These are phyloP conservation scores for Helicoverpa zea DNA, from an alignment of 1,140 invertebrate species.

Conservation along the genomic window DNA sequence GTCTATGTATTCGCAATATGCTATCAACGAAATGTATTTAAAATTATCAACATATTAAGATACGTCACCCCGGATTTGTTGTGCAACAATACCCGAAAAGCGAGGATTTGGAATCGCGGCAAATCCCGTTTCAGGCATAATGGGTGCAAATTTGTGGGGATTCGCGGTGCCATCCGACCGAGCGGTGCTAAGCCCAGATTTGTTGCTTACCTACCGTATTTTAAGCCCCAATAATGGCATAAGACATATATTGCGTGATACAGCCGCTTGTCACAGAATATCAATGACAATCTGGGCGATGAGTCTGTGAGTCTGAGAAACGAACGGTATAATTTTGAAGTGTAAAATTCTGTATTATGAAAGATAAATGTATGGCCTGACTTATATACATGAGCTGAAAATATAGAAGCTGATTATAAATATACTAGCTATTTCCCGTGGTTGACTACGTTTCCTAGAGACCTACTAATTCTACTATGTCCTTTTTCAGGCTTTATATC, in stretches of 20 bases:
- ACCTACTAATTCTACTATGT: too few species aligned
- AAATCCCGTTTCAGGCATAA: constrained; percentile 50
- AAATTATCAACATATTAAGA: constrained; percentile 47
- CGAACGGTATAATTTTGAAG: neutral
- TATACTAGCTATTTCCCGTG: too few species aligned
- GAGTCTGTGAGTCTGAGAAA: neutral
- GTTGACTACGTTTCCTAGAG: too few species aligned
- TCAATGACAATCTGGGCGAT: neutral
- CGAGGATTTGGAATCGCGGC: constrained; percentile 45
- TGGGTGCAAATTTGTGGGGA: constrained; percentile 51
- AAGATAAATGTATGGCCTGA: too few species aligned
- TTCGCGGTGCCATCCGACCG: constrained; percentile 20
- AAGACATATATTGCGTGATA: constrained; percentile 22
- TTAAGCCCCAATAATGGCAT: constrained; percentile 47
- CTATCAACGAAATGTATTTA: constrained; percentile 4
- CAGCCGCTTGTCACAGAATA: neutral
- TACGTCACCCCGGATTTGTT: constrained; percentile 39
- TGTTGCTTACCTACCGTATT: constrained; percentile 45
- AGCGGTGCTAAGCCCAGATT: constrained; percentile 45
- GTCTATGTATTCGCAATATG: neutral
- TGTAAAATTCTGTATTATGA: neutral
- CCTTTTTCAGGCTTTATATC: too few species aligned
- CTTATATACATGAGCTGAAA: too few species aligned
- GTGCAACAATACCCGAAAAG: constrained; percentile 35
- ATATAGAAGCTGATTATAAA: too few species aligned